A percentile compares a stretch with the other conserved stretches of the same genome.
These are phyloP conservation scores for Adelognathus sp. DNA, from an alignment of 2,888 invertebrate genomes.

Conservation along the genomic window DNA sequence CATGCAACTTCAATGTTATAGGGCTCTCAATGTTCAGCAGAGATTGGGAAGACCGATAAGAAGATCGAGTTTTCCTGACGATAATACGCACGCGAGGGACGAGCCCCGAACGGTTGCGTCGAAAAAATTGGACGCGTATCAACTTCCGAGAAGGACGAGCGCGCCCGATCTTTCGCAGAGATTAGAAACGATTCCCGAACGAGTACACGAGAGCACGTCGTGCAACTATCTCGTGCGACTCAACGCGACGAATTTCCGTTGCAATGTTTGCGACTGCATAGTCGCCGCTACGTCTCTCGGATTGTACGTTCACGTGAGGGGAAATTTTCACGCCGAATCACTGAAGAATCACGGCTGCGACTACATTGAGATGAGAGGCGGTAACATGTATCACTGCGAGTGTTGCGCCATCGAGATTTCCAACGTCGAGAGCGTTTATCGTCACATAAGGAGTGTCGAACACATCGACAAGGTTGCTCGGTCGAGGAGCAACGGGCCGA, in stretches of 20 bases:
- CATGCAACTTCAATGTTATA: too few relatives aligned
- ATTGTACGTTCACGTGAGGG: neutral
- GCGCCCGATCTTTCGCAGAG: neutral
- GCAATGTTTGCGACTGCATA: constrained; percentile 13
- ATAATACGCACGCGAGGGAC: too few relatives aligned
- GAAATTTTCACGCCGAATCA: neutral
- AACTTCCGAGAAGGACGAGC: neutral
- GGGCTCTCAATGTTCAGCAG: too few relatives aligned
- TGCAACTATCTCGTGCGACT: neutral
- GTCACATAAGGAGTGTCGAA: neutral
- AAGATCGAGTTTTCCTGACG: too few relatives aligned
- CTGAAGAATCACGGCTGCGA: constrained; percentile 5
- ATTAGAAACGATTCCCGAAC: neutral
- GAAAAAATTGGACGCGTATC: neutral
- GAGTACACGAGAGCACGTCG: neutral
- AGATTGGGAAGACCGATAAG: too few relatives aligned
- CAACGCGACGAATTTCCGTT: neutral
- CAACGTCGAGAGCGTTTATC: neutral
- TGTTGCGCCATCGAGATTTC: neutral
- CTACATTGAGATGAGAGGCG: neutral
- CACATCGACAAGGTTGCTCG: neutral
- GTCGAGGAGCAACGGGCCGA: neutral
- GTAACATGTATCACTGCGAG: neutral
- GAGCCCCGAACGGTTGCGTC: too few relatives aligned
- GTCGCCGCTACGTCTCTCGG: neutral